Base-by-base conservation (phyloP, 1,140 invertebrate species). In the Coptotermes formosanus region DNA sequence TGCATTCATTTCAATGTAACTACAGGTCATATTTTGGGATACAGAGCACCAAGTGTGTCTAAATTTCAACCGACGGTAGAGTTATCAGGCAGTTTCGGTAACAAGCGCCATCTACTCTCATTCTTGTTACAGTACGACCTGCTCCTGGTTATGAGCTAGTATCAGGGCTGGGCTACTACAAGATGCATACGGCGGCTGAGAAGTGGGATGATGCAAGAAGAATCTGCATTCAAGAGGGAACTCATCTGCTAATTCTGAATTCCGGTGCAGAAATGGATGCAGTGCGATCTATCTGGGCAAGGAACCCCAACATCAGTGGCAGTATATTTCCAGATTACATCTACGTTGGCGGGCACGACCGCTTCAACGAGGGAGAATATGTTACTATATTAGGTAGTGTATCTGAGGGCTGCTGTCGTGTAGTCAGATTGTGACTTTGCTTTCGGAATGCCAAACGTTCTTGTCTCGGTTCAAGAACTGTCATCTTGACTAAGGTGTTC, bases 201-300 rank as follows among this genome's bases (percentile, higher is more conserved):
- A 89, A 86, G 2, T 91, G 91, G 90, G 91, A 91, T 85, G 88
- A 90, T 0, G 91, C 91, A 1, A 88, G 90, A 48, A 90, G 90
- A 83, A 87, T 89, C 32, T 91, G 91, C 86, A 91, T 88, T 85
- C 89, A 91, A 44, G 90, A 91, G 87, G 90, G 90, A 25, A 91
- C 88, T 43, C 90, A 92, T 86, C 89, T 92, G 19, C 90, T 90
- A 16, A 88, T 92, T n/a, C 88, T 91, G 75, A 90, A 91, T 87
- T 90, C 90, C 0, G 38, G 88, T 2, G 87, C 88, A 30, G 90
- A 92, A 87, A 89, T 89, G 12, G 25, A 30, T 30, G 86, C 38
- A n/a, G 23, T 87, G 44, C 30, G 52, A 38, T 25, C 82, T n/a
- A 38, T 86, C 45, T 44, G 25, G 52, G 12, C 52, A 19, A 25